A percentile compares a stretch with the other conserved stretches of the same genome.
Evolutionary conservation across 2,113 vertebrate genomes (phyloP).

Genomic region (Neotoma lepida): DNA sequence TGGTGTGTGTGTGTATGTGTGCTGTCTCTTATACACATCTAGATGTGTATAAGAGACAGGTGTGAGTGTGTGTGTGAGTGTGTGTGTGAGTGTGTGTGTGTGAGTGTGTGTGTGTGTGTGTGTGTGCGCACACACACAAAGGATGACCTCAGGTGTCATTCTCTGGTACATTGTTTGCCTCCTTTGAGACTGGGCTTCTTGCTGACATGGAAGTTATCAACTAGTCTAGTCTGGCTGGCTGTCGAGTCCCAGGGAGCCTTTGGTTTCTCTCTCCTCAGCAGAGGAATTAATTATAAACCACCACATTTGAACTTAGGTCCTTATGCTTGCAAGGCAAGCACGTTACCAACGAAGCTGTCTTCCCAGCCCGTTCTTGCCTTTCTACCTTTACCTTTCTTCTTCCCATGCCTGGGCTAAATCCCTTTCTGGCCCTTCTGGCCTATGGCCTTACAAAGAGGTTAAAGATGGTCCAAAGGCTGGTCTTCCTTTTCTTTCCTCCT

Average conservation of each 20-base stretch:
- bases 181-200: background rate
- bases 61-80: too few relatives aligned
- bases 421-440: background rate
- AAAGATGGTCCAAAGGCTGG: background rate
- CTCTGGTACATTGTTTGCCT: background rate
- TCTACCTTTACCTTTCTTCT: background rate
- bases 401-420: background rate
- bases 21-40: too few relatives aligned
- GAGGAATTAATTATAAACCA: background rate
- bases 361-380: background rate
- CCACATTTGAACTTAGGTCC: too few relatives aligned
- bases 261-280: background rate
- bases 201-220: background rate
- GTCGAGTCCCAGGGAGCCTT: too few relatives aligned
- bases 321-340: background rate
- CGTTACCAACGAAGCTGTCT: too few relatives aligned
- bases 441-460: background rate
- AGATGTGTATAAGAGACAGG: too few relatives aligned
- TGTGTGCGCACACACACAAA: background rate
- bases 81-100: too few relatives aligned
- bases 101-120: background rate
- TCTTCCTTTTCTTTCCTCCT: background rate
- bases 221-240: background rate
- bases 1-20: background rate
- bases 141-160: background rate